phyloP scores from a whole-genome alignment of 1,140 invertebrate genomes.

The Cydia pomonella region DNA sequence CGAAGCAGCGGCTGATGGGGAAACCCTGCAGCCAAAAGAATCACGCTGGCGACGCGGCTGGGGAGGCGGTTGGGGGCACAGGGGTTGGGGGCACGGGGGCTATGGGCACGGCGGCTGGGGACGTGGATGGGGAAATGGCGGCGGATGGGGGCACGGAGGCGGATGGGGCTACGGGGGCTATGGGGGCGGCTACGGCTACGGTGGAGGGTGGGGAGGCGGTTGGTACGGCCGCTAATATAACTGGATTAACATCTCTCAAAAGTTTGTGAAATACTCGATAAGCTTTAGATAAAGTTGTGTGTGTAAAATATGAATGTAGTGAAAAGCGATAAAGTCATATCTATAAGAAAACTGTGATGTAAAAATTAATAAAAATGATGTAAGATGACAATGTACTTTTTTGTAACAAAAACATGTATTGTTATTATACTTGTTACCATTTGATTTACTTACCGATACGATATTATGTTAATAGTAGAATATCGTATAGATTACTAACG shows the following conservation, averaged over 20 bases:
- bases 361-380: neutral
- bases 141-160: neutral
- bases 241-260: neutral
- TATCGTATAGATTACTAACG: no score
- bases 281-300: neutral
- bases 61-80: neutral
- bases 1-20: conserved; percentile 28
- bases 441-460: neutral
- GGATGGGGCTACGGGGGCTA: neutral
- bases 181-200: conserved; percentile 37
- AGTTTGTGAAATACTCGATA: neutral
- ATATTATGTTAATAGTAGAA: no score
- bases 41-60: conserved; percentile 27
- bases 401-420: no score
- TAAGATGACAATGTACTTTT: neutral
- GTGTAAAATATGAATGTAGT: neutral
- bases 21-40: conserved; percentile 13
- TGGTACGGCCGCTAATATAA: neutral
- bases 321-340: neutral
- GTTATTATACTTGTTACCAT: neutral
- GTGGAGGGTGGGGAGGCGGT: neutral
- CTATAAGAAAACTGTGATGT: conserved; percentile 3
- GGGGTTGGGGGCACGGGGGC: neutral
- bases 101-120: conserved; percentile 20
- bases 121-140: conserved; percentile 41